A percentile compares a stretch with the other conserved stretches of the same genome.
Conservation (phyloP, 2,797 vertebrate species). For the Paedocypris micromegethes region DNA sequence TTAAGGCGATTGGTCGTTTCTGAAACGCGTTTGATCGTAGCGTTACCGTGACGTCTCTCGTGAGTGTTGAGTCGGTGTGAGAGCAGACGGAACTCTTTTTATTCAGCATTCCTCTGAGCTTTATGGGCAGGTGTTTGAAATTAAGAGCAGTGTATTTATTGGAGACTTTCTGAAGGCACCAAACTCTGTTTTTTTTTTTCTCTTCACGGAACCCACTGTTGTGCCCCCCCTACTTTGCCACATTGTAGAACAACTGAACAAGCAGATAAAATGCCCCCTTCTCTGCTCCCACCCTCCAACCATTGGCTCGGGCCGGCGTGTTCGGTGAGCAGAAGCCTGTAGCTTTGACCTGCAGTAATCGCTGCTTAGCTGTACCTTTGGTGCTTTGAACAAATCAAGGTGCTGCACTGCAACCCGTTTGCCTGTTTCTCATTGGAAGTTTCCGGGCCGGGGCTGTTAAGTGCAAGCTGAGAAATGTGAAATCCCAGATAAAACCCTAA, state of each 20-base stretch:
- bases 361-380: constrained; percentile 59
- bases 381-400: constrained; percentile 67
- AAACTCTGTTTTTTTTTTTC: constrained; percentile 70
- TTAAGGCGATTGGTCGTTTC: too few relatives aligned
- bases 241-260: constrained; percentile 29
- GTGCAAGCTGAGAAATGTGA: constrained; percentile 66
- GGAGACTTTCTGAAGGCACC: constrained; percentile 71
- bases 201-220: constrained; percentile 64
- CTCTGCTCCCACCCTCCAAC: constrained; percentile 29
- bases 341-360: constrained; percentile 67
- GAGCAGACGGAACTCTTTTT: constrained; percentile 74
- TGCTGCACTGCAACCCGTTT: constrained; percentile 52
- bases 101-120: constrained; percentile 77
- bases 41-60: too few relatives aligned
- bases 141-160: constrained; percentile 77
- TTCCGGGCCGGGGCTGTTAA: constrained; percentile 66
- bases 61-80: constrained; percentile 67
- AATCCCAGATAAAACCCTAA: constrained; percentile 71
- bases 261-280: constrained; percentile 41
- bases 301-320: constrained; percentile 62
- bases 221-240: constrained; percentile 45
- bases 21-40: too few relatives aligned
- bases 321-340: constrained; percentile 49
- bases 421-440: constrained; percentile 59
- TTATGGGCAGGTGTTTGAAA: constrained; percentile 80